Evolutionary conservation across 2,113 vertebrate species (phyloP).

Genomic region (Struthidea cinerea): DNA sequence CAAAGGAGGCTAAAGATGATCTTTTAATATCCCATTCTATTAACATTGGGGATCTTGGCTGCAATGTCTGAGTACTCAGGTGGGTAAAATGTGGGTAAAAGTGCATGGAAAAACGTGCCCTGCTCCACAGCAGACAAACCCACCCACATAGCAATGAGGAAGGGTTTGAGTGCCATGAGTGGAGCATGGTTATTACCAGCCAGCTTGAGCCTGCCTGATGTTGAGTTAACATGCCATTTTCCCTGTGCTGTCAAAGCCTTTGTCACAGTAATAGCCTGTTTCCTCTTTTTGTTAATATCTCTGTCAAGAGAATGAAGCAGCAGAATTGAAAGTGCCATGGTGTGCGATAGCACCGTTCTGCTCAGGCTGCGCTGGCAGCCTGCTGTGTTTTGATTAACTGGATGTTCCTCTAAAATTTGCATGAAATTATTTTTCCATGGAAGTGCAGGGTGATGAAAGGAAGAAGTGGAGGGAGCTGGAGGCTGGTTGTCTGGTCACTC

Average conservation of each 20-base stretch:
- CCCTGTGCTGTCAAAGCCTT: slow-evolving; percentile 46
- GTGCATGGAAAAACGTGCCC: fast-evolving
- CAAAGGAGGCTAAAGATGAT: neutral
- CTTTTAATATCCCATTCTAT: neutral
- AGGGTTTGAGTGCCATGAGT: neutral
- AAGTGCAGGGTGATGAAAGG: neutral
- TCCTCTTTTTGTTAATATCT: slow-evolving; percentile 62
- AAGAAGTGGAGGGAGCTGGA: neutral
- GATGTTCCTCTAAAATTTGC: slow-evolving; percentile 32
- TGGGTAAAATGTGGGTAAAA: neutral
- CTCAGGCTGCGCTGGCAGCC: neutral
- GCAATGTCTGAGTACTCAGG: neutral
- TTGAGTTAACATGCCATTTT: slow-evolving; percentile 25
- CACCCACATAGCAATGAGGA: neutral
- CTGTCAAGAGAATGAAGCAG: slow-evolving; percentile 46
- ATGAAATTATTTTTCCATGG: slow-evolving; percentile 37
- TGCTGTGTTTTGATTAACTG: slow-evolving; percentile 49
- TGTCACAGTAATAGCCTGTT: slow-evolving; percentile 39
- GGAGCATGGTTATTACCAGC: neutral
- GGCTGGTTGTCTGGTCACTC: neutral
- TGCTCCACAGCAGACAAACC: neutral
- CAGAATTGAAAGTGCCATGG: slow-evolving; percentile 39
- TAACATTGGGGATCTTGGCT: neutral
- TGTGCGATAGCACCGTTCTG: slow-evolving; percentile 10
- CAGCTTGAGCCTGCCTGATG: neutral